Base-by-base conservation (phyloP, 2,797 vertebrate species). In the Enteromius viviparus region DNA sequence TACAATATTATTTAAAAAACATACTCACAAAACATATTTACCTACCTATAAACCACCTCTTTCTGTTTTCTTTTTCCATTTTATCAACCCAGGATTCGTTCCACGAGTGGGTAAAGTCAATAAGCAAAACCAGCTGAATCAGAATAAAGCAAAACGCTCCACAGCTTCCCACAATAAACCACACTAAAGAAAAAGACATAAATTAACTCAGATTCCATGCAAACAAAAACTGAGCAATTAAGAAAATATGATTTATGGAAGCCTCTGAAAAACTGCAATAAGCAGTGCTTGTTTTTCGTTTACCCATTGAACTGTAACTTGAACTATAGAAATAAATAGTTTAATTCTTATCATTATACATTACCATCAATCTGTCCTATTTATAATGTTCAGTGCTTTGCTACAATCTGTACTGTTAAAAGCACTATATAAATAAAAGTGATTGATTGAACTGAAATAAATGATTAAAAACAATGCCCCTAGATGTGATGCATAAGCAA, bases 51-150 rank as follows among this genome's bases (percentile, higher is more conserved):
- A 96, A 96, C 98, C 97, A 99, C 78, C 92, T 89, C 69, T 87
- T 95, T 11, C 94, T 84, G 83, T 96, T 96, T 65, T 94, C 95
- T 2, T 92, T 96, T 78, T 98, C 96, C 96, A 95, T 96, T 60
- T 82, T 95, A 4, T 94, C 93, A 68, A 96, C 90, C 95, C 96
- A 98, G 34, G 87, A 93, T 89, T 98, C 97, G 64, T 97, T 98
- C 95, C 92, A 94, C 45, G 96, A 97, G 90, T 98, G 96, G 87
- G 96, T 96, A 72, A 96, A 93, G 89, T 98, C 97, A 74, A 98
- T 93, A 66, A 99, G 94, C 29, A 98, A 92, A 79, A 98, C 91
- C 86, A 99, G 75, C 89, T 99, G 98, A 91, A 99, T 98, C 32
- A 97, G 80, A 88, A 99, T 98, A 92, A 98, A 99, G 58, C 84